Percentiles rank a stretch among this genome's conserved stretches.
These are phyloP conservation scores for Cladorhizidae sp. DNA, from an alignment of 37 sponge, comb jelly and placozoan genomes.

Conservation along the genomic window DNA sequence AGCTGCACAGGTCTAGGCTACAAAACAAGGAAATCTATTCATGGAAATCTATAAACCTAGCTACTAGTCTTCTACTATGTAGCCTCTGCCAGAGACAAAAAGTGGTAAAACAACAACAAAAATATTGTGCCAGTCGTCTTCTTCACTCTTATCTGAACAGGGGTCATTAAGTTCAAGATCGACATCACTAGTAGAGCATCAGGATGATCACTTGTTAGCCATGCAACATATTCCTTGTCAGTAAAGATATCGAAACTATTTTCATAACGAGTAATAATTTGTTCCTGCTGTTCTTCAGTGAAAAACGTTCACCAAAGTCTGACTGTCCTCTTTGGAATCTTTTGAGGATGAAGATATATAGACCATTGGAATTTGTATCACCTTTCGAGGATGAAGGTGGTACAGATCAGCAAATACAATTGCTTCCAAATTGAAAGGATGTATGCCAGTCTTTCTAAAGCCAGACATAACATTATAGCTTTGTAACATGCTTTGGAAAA, in stretches of 20 bases:
- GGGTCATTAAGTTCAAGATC: too few species aligned
- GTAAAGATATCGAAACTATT: neutral
- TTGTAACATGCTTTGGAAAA: conserved; percentile 36
- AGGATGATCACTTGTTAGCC: neutral
- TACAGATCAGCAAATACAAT: too few species aligned
- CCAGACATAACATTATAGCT: conserved; percentile 30
- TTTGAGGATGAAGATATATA: neutral
- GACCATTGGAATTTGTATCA: neutral
- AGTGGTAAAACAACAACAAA: too few species aligned
- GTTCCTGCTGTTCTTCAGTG: neutral
- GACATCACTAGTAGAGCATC: neutral
- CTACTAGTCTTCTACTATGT: too few species aligned
- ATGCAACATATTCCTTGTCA: conserved; percentile 6
- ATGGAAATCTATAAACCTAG: too few species aligned
- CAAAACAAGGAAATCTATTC: too few species aligned
- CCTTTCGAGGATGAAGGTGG: neutral
- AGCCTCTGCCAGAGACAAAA: too few species aligned
- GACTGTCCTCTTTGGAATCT: too few species aligned
- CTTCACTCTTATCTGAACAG: too few species aligned
- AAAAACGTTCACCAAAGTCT: neutral
- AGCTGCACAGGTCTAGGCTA: too few species aligned
- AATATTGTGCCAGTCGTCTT: too few species aligned
- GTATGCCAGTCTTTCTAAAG: conserved; percentile 25
- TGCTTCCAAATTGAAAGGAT: conserved; percentile 17
- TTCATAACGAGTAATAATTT: neutral